These are phyloP conservation scores for Liopterus haemorrhoidalis DNA, from an alignment of 2,888 invertebrate genomes.

Conservation along the genomic window DNA sequence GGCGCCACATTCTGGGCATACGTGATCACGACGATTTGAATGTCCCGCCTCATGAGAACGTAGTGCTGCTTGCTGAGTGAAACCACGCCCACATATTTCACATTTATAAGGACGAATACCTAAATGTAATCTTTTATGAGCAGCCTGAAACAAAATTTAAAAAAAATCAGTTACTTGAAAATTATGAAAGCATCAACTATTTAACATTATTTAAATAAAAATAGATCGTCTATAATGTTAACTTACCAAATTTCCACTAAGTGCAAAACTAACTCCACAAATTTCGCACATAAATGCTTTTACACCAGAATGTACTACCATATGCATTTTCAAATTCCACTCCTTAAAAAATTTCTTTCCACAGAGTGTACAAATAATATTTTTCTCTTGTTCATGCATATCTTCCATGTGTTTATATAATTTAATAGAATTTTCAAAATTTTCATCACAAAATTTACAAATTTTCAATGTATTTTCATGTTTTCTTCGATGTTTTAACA, in stretches of 20 bases:
- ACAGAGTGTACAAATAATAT: constrained; percentile 30
- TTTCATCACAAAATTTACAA: constrained; percentile 28
- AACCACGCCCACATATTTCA: constrained; percentile 30
- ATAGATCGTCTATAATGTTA: background rate
- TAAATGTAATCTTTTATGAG: constrained; percentile 33
- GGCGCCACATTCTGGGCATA: constrained; percentile 33
- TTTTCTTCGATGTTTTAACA: constrained; percentile 30
- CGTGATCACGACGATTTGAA: constrained; percentile 27
- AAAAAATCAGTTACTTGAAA: background rate
- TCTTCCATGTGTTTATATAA: constrained; percentile 32
- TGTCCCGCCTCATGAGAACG: constrained; percentile 33
- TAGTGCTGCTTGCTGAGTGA: constrained; percentile 33
- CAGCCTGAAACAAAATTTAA: constrained; percentile 8
- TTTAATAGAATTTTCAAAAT: constrained; percentile 22
- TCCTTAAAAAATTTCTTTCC: constrained; percentile 33
- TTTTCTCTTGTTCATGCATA: constrained; percentile 32
- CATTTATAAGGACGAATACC: constrained; percentile 34
- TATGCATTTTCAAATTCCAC: constrained; percentile 31
- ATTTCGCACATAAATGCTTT: constrained; percentile 34
- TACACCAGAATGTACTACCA: constrained; percentile 31
- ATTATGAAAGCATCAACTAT: background rate
- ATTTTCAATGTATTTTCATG: constrained; percentile 25
- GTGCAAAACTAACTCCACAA: constrained; percentile 33
- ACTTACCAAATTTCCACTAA: constrained; percentile 28
- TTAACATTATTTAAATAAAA: background rate